Evolutionary conservation across 2,113 vertebrate genomes (phyloP).

Genomic region (Elephas maximus): DNA sequence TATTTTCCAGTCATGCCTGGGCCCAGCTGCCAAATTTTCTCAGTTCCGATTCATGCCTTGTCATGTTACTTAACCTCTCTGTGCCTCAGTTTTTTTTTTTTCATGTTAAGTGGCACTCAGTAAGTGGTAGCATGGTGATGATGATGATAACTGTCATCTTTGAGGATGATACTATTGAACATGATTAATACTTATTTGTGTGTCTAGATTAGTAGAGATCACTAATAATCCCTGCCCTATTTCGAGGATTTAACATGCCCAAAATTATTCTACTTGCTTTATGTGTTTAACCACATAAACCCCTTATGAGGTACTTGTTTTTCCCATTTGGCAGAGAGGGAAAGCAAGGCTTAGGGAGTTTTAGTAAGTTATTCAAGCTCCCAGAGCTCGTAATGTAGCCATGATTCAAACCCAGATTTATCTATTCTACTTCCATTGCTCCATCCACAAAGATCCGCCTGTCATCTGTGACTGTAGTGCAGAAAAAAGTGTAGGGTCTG

Average conservation of each 20-base stretch:
- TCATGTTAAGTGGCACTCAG: background rate
- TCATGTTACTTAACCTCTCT: too few species aligned
- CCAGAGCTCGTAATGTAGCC: background rate
- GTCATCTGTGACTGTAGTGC: background rate
- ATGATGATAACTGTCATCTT: background rate
- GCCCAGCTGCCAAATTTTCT: too few species aligned
- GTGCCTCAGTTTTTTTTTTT: background rate
- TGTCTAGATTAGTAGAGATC: background rate
- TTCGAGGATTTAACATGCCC: background rate
- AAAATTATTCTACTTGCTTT: background rate
- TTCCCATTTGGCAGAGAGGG: background rate
- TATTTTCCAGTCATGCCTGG: too few species aligned
- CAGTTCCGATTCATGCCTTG: background rate
- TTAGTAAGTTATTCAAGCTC: background rate
- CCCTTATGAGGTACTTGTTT: background rate
- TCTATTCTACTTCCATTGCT: background rate
- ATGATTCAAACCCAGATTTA: background rate
- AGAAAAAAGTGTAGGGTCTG: background rate
- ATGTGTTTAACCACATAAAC: background rate
- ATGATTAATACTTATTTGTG: background rate
- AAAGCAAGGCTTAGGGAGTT: background rate
- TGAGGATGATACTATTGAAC: background rate
- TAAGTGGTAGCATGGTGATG: background rate
- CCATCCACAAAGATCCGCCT: background rate
- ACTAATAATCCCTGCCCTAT: background rate